Evolutionary conservation across 2,888 invertebrate genomes (phyloP), one percentile per base, ranked within the genome.

Genomic region (Pyrgus malvae): DNA sequence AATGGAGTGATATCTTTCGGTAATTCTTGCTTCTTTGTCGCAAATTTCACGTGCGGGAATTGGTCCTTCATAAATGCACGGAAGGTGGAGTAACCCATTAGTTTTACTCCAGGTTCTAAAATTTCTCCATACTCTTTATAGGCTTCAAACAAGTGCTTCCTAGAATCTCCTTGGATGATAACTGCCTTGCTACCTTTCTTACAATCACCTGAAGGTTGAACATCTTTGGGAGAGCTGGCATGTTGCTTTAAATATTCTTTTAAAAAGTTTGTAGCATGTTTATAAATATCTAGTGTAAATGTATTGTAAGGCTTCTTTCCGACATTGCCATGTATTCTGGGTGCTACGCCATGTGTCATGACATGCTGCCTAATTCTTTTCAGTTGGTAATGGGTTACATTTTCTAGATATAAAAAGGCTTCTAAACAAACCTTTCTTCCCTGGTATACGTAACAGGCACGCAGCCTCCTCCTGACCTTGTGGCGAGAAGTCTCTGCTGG

Each of bases 221-320:
- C 70, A 76, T 91, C 82, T 83, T 92, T 81, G 57, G 91, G 82
- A 55, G 91, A 83, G 59, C 90, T 91, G 50, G 93, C 92, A 68
- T 94, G 93, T 65, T 93, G 91, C 66, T 93, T 93, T 41, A 95
- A 87, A 74, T 94, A 95, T 64, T 93, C 93, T 72, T 94, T 94
- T 54, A 95, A 78, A 80, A 95, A 95, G 68, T 94, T 93, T 2
- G 95, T 95, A 0, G 95, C 95, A 69, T 94, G 94, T 74, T 94
- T 93, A 74, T 95, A 95, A 60, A 95, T 95, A 69, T 95, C 94
- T 57, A 95, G 80, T 5, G 95, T 94, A 70, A 95, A 95, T 0
- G 95, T 95, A 73, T 95, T 95, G 74, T 95, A 95, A 0, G 95
- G 95, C 71, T 94, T 93, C 82, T 95, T 95, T 14, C 95, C 95